Conservation (phyloP, 1,140 invertebrate species). For the Bombus waltoni region DNA sequence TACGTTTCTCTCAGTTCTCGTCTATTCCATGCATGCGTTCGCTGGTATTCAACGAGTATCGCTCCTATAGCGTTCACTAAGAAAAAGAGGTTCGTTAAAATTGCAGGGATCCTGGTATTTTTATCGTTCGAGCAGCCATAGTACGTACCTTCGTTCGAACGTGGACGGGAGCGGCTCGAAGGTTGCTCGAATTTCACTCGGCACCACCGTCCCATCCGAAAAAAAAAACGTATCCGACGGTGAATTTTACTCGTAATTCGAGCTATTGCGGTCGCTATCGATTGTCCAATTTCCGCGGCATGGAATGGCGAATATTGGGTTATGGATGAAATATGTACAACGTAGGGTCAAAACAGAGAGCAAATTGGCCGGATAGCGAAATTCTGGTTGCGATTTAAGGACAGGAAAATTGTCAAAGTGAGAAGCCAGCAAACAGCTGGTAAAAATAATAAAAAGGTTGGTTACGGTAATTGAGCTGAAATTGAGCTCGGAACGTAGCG, state of each 20-base stretch:
- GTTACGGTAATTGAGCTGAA: constrained; percentile 39
- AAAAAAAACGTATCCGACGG: not conserved
- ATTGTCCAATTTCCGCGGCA: not conserved
- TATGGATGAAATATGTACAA: not conserved
- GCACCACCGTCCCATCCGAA: not conserved
- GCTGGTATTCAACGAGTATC: constrained; percentile 20
- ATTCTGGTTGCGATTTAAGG: not conserved
- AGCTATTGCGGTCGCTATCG: not conserved
- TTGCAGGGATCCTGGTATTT: constrained; percentile 29
- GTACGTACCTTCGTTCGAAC: not conserved
- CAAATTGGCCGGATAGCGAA: not conserved
- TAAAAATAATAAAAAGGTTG: constrained; percentile 32
- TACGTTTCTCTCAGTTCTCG: not conserved
- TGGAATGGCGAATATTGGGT: not conserved
- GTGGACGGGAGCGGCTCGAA: not conserved
- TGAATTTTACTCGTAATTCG: constrained; percentile 37
- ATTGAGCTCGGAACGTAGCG: constrained; percentile 15
- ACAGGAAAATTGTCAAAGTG: not conserved
- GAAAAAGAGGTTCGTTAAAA: constrained; percentile 34
- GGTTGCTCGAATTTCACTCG: constrained; percentile 12
- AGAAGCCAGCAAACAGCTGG: not conserved
- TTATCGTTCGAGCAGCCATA: constrained; percentile 13
- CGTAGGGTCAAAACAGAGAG: not conserved
- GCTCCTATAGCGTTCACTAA: not conserved
- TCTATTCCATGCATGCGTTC: constrained; percentile 1